phyloP scores from a whole-genome alignment of 2,888 invertebrate genomes.

The Oscheius onirici region DNA sequence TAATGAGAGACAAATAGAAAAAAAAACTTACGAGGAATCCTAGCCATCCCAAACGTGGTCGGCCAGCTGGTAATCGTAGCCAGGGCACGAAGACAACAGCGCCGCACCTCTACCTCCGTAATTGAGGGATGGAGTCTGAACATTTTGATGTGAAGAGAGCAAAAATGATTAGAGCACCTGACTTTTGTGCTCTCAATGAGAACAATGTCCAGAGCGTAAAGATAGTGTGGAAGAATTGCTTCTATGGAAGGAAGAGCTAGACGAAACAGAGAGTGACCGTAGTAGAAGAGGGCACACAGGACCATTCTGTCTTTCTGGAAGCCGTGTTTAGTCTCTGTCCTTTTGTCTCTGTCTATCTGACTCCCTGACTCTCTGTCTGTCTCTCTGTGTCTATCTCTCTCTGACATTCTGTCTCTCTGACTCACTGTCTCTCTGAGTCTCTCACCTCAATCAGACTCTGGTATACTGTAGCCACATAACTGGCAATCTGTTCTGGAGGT shows the following conservation, averaged over 20 bases:
- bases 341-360: too few relatives aligned
- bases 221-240: slow-evolving; percentile 87
- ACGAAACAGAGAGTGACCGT: slow-evolving; percentile 81
- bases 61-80: slow-evolving; percentile 91
- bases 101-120: slow-evolving; percentile 78
- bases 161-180: slow-evolving; percentile 39
- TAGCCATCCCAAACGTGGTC: slow-evolving; percentile 81
- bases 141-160: too few relatives aligned
- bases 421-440: too few relatives aligned
- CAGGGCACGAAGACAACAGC: slow-evolving; percentile 89
- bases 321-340: too few relatives aligned
- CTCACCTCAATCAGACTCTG: slow-evolving; percentile 76
- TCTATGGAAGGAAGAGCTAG: slow-evolving; percentile 85
- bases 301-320: slow-evolving; percentile 66
- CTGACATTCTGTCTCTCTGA: too few relatives aligned
- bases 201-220: slow-evolving; percentile 89
- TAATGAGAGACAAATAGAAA: neutral
- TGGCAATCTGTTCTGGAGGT: slow-evolving; percentile 87
- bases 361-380: too few relatives aligned
- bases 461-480: slow-evolving; percentile 90
- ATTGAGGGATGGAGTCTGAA: slow-evolving; percentile 69
- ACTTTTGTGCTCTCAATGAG: slow-evolving; percentile 79
- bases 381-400: too few relatives aligned
- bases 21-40: slow-evolving; percentile 51
- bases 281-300: slow-evolving; percentile 71